These are phyloP conservation scores for Oscheius sp. DNA, from an alignment of 2,888 invertebrate genomes.

Conservation along the genomic window DNA sequence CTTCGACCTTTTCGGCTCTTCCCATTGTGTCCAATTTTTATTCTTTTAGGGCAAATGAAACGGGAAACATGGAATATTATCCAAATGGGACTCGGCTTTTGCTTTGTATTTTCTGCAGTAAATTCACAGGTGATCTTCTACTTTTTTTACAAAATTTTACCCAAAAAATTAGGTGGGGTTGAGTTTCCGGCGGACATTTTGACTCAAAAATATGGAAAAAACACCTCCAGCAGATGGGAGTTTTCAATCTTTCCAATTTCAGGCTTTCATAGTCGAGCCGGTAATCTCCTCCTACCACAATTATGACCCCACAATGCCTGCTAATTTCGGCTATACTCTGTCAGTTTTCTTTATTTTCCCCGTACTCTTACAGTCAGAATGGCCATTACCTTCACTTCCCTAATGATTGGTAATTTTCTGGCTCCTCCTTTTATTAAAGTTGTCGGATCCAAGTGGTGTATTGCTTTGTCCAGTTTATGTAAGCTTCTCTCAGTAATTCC, in stretches of 20 bases:
- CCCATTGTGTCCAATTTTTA: too few relatives aligned
- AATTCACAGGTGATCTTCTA: neutral
- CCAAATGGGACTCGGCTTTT: neutral
- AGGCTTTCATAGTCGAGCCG: neutral
- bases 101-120: neutral
- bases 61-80: slow-evolving; percentile 1
- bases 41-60: neutral
- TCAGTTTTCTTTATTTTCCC: neutral
- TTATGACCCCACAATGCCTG: neutral
- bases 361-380: too few relatives aligned
- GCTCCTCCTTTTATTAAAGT: neutral
- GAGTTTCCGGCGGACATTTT: too few relatives aligned
- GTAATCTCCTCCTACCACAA: neutral
- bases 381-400: too few relatives aligned
- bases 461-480: neutral
- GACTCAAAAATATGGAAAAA: too few relatives aligned
- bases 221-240: too few relatives aligned
- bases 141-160: neutral
- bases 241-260: neutral
- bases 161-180: too few relatives aligned
- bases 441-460: neutral
- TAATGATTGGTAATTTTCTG: neutral
- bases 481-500: too few relatives aligned
- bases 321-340: too few relatives aligned
- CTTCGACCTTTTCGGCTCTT: too few relatives aligned